Percentiles rank a stretch among this genome's conserved stretches.
Conservation (phyloP, 2,797 vertebrate species). For the Mastacembelus armatus region DNA sequence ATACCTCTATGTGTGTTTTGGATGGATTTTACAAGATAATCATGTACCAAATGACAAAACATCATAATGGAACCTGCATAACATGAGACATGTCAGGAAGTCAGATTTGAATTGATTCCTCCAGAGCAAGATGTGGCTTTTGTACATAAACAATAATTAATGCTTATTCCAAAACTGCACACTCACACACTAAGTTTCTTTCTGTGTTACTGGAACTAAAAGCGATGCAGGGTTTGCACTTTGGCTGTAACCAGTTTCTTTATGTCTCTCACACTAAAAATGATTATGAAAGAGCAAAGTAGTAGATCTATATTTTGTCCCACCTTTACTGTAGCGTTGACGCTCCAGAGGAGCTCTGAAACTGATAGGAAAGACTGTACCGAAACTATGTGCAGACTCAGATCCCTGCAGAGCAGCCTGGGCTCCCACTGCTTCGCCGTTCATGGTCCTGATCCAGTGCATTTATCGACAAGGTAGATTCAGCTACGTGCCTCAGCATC, state of each 20-base stretch:
- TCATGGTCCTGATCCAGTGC: slow-evolving; percentile 54
- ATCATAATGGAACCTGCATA: neutral
- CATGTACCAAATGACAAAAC: slow-evolving; percentile 28
- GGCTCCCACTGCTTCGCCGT: slow-evolving; percentile 45
- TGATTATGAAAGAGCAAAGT: too few species aligned
- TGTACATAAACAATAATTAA: slow-evolving; percentile 53
- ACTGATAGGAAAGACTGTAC: slow-evolving; percentile 18
- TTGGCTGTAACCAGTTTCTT: slow-evolving; percentile 1
- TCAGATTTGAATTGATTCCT: slow-evolving; percentile 51
- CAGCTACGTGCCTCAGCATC: slow-evolving; percentile 79
- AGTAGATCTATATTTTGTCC: slow-evolving; percentile 22
- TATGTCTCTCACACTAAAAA: slow-evolving; percentile 12
- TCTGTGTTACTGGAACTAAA: slow-evolving; percentile 19
- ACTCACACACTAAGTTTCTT: slow-evolving; percentile 32
- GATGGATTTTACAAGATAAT: slow-evolving; percentile 2
- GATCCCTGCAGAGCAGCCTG: slow-evolving; percentile 54
- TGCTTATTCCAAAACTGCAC: slow-evolving; percentile 38
- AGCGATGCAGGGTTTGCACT: too few species aligned
- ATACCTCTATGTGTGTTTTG: slow-evolving; percentile 3
- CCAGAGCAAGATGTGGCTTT: slow-evolving; percentile 46
- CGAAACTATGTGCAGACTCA: slow-evolving; percentile 44
- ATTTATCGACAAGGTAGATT: slow-evolving; percentile 68
- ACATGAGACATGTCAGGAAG: slow-evolving; percentile 65
- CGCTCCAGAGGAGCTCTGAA: slow-evolving; percentile 13
- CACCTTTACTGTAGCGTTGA: slow-evolving; percentile 28